These are phyloP conservation scores for Hydrotaea cyrtoneurina DNA, from an alignment of 2,888 invertebrate species.

Conservation along the genomic window DNA sequence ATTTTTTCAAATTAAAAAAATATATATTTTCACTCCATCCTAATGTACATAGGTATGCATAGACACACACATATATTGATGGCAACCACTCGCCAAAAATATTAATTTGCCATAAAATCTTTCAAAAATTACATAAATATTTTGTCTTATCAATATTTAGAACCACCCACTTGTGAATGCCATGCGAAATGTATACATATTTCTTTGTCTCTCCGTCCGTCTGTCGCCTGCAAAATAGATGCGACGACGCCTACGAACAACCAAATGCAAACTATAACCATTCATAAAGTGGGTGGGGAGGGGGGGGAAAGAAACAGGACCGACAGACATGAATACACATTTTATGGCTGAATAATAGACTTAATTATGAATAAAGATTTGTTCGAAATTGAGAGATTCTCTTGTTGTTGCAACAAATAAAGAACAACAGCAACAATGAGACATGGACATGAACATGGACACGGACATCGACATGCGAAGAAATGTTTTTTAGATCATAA, in stretches of 20 bases:
- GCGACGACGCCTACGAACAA: slow-evolving; percentile 28
- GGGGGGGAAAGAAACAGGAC: too few relatives aligned
- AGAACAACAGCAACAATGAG: not conserved
- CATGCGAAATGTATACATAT: not conserved
- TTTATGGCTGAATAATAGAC: slow-evolving; percentile 9
- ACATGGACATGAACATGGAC: not conserved
- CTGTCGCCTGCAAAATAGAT: not conserved
- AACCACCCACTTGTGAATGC: slow-evolving; percentile 18
- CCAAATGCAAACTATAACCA: not conserved
- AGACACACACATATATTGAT: not conserved
- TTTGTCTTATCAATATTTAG: slow-evolving; percentile 11
- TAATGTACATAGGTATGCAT: not conserved
- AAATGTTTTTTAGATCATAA: not conserved
- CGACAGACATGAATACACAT: not conserved
- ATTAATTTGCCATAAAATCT: slow-evolving; percentile 13
- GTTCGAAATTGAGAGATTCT: not conserved
- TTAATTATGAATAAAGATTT: not conserved
- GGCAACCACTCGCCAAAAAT: not conserved
- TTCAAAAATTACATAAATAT: slow-evolving; percentile 24
- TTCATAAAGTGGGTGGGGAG: not conserved
- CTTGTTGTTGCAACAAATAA: not conserved
- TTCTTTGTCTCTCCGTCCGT: not conserved
- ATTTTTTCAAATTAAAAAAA: too few relatives aligned
- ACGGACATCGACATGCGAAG: not conserved
- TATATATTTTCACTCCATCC: not conserved